These are phyloP conservation scores for Carcina quercana DNA, from an alignment of 2,888 invertebrate species.

Conservation along the genomic window DNA sequence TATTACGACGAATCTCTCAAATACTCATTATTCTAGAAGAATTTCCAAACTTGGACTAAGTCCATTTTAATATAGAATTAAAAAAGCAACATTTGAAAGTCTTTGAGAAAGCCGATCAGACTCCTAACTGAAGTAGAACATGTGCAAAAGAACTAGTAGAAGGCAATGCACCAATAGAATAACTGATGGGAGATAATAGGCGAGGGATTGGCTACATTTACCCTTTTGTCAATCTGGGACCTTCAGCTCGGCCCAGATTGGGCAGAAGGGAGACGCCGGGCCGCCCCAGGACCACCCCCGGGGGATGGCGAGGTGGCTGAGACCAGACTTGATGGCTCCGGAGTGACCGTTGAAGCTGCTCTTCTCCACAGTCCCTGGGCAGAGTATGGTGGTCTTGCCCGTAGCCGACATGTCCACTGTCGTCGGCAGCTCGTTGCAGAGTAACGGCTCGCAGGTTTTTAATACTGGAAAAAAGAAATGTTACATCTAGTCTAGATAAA, in stretches of 20 bases:
- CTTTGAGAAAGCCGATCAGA: too few relatives aligned
- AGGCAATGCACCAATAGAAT: constrained; percentile 23
- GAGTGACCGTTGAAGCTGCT: constrained; percentile 67
- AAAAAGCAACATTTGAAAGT: too few relatives aligned
- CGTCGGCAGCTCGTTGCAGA: constrained; percentile 45
- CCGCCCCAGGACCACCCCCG: constrained; percentile 91
- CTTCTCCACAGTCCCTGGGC: constrained; percentile 35
- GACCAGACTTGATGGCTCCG: constrained; percentile 80
- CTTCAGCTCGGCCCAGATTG: constrained; percentile 82
- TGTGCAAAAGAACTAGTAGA: constrained; percentile 26
- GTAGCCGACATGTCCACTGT: constrained; percentile 39
- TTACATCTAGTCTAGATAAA: too few relatives aligned
- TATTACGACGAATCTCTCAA: too few relatives aligned
- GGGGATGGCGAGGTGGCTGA: constrained; percentile 86
- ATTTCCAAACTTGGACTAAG: too few relatives aligned
- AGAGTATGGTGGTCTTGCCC: constrained; percentile 46
- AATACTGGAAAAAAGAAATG: constrained; percentile 37
- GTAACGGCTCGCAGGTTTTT: constrained; percentile 42
- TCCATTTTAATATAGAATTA: too few relatives aligned
- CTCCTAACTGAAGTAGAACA: constrained; percentile 24
- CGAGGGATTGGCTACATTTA: constrained; percentile 22
- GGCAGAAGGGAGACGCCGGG: constrained; percentile 82
- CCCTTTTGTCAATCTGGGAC: constrained; percentile 56
- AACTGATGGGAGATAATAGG: constrained; percentile 20
- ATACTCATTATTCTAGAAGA: too few relatives aligned